phyloP scores from a whole-genome alignment of 1,140 invertebrate genomes.

The Zaprionus davidi region DNA sequence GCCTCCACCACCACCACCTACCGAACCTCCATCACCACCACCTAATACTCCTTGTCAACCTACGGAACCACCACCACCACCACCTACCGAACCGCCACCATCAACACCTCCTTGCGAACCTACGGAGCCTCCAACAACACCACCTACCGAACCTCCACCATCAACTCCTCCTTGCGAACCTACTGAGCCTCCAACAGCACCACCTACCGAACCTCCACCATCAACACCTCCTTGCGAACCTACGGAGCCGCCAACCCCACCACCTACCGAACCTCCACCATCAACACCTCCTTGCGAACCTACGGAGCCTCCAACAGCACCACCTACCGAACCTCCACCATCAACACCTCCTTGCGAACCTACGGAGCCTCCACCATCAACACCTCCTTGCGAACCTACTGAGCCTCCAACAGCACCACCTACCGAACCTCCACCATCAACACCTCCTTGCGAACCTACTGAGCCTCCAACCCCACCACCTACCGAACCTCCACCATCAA shows the following conservation, averaged over 20 bases:
- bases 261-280: neutral
- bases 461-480: constrained; percentile 4
- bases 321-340: neutral
- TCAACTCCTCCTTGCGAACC: neutral
- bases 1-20: constrained; percentile 24
- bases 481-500: constrained; percentile 9
- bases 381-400: neutral
- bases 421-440: neutral
- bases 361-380: neutral
- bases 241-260: too few relatives aligned
- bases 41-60: neutral
- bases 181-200: neutral
- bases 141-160: neutral
- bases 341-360: neutral
- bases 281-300: neutral
- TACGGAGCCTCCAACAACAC: neutral
- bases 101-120: neutral
- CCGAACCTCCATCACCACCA: too few relatives aligned
- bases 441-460: neutral
- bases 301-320: neutral
- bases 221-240: constrained; percentile 1
- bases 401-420: neutral
- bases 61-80: neutral
- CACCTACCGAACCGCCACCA: neutral
- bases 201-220: neutral